Percentiles rank a stretch among this genome's conserved stretches.
phyloP scores from a whole-genome alignment of 2,797 vertebrate species.

The Typhlichthys subterraneus region DNA sequence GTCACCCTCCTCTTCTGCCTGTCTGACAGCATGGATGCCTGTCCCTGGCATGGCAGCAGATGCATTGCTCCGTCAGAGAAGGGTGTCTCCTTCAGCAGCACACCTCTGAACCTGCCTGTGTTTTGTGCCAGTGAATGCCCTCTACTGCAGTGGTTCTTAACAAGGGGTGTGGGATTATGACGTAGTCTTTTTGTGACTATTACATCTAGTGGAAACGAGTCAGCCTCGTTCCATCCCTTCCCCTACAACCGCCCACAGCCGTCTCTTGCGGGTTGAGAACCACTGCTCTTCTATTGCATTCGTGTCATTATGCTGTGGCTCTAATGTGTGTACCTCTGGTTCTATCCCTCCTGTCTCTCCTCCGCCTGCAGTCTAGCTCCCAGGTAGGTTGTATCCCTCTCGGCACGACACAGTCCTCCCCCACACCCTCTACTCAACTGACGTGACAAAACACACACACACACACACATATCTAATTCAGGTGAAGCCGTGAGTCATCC shows the following conservation, averaged over 20 bases:
- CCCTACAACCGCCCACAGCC: no score
- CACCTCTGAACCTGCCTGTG: no score
- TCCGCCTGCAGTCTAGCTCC: constrained; percentile 90
- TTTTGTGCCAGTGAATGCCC: no score
- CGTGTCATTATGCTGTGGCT: constrained; percentile 44
- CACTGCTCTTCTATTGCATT: constrained; percentile 29
- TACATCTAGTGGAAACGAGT: no score
- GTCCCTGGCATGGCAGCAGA: constrained; percentile 63
- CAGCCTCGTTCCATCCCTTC: no score
- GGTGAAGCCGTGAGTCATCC: constrained; percentile 2
- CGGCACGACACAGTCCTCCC: constrained; percentile 5
- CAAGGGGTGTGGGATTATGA: no score
- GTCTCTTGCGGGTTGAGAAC: no score
- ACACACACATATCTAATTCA: neutral
- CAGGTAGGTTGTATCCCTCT: constrained; percentile 81
- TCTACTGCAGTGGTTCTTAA: no score
- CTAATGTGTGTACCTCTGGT: constrained; percentile 46
- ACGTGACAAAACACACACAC: neutral
- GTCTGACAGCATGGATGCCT: constrained; percentile 73
- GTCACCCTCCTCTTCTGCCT: constrained; percentile 51
- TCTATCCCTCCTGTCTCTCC: constrained; percentile 63
- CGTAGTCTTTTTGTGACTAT: no score
- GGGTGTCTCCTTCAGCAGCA: constrained; percentile 64
- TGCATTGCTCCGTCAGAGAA: constrained; percentile 53
- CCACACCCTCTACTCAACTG: constrained; percentile 16